phyloP scores from a whole-genome alignment of 1,140 invertebrate genomes.

The Leucophenga varia region DNA sequence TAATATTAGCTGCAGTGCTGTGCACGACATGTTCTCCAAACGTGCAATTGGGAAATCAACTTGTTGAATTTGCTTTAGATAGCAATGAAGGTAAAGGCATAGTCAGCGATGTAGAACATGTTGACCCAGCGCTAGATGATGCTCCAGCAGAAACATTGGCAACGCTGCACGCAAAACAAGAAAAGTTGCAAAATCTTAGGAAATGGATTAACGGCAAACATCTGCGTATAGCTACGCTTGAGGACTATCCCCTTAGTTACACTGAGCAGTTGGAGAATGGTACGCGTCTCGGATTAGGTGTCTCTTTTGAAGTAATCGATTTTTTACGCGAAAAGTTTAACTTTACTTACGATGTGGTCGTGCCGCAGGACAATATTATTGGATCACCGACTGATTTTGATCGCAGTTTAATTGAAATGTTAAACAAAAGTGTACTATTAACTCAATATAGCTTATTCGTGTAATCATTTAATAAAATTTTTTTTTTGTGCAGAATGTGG shows the following conservation, averaged over 20 bases:
- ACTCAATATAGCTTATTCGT: background rate
- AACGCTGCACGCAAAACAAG: conserved; percentile 24
- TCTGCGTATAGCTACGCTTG: conserved; percentile 41
- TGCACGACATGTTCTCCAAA: conserved; percentile 36
- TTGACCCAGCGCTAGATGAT: conserved; percentile 18
- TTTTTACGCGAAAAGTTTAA: conserved; percentile 68
- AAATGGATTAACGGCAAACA: conserved; percentile 46
- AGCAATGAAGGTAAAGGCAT: conserved; percentile 10
- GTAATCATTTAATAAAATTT: background rate
- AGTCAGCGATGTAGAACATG: conserved; percentile 14
- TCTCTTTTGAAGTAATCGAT: conserved; percentile 72
- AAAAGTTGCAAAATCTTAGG: conserved; percentile 26
- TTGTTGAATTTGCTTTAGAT: conserved; percentile 21
- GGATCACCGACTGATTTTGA: conserved; percentile 57
- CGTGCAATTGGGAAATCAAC: conserved; percentile 21
- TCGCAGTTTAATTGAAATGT: conserved; percentile 62
- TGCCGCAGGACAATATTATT: conserved; percentile 61
- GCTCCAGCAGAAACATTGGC: conserved; percentile 29
- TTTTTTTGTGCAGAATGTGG: conserved; percentile 62
- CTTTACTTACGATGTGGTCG: conserved; percentile 70
- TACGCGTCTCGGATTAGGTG: conserved; percentile 63
- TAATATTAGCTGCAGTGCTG: conserved; percentile 39
- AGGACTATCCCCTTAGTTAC: conserved; percentile 67
- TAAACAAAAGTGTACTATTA: conserved; percentile 46
- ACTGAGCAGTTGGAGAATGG: conserved; percentile 59